Evolutionary conservation across 2,797 vertebrate species (phyloP).

Genomic region (Tarsius wallacei): DNA sequence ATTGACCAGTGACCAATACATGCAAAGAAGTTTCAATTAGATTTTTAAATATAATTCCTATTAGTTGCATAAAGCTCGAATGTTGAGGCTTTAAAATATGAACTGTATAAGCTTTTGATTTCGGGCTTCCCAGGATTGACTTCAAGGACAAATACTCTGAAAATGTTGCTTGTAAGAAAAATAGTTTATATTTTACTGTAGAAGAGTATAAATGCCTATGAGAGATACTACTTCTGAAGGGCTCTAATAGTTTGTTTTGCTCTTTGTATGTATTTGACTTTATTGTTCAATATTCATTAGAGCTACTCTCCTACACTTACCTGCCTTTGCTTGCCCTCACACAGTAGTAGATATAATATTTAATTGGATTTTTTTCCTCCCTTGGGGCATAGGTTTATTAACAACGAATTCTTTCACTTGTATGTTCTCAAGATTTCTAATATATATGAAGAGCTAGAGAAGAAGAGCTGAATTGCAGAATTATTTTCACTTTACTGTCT

Average conservation of each 20-base stretch:
- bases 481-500: not conserved
- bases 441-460: not conserved
- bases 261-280: not conserved
- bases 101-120: not conserved
- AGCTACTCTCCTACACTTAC: not conserved
- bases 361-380: not conserved
- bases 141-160: not conserved
- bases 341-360: not conserved
- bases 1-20: not conserved
- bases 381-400: not conserved
- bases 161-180: constrained; percentile 10
- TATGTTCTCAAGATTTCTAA: not conserved
- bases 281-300: not conserved
- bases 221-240: not conserved
- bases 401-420: not conserved
- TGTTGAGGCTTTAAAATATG: constrained; percentile 10
- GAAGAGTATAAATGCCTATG: not conserved
- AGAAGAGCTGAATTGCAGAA: not conserved
- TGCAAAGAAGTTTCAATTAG: not conserved
- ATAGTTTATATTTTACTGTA: not conserved
- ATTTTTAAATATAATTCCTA: not conserved
- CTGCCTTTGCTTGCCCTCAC: not conserved
- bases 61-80: not conserved
- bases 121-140: not conserved
- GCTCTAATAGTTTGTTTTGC: not conserved